These are phyloP conservation scores for Bothrops jararaca DNA, from an alignment of 2,113 vertebrate species.

Conservation along the genomic window DNA sequence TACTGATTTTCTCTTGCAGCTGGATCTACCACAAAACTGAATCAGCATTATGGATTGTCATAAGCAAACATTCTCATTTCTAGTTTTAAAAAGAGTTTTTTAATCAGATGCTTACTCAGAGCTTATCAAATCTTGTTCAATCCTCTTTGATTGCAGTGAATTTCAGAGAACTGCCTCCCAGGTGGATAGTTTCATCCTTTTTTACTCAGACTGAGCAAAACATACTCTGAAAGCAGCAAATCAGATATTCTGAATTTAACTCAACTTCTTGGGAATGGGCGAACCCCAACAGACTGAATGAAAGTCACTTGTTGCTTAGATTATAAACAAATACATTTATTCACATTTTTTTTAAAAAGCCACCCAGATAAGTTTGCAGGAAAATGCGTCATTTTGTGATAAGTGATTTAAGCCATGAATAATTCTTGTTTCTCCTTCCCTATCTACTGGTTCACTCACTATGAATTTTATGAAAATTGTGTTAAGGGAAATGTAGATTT, in stretches of 20 bases:
- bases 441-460: neutral
- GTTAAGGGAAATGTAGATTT: conserved; percentile 45
- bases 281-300: rapidly evolving
- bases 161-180: conserved; percentile 26
- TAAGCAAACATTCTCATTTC: conserved; percentile 1
- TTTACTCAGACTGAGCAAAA: conserved; percentile 9
- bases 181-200: neutral
- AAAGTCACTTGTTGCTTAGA: rapidly evolving
- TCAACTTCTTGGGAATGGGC: neutral
- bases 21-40: conserved; percentile 35
- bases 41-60: neutral
- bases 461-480: conserved; percentile 26
- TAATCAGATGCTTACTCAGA: conserved; percentile 43
- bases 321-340: neutral
- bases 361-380: neutral
- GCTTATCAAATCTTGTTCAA: conserved; percentile 25
- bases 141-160: conserved; percentile 34
- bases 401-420: conserved; percentile 15
- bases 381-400: conserved; percentile 11
- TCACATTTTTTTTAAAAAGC: neutral
- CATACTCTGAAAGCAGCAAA: conserved; percentile 48
- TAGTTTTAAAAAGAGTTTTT: conserved; percentile 26
- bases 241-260: conserved; percentile 25
- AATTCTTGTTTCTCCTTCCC: neutral
- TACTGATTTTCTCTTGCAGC: neutral